Conservation (phyloP, 2,797 vertebrate species). For the Megalops cyprinoides region DNA sequence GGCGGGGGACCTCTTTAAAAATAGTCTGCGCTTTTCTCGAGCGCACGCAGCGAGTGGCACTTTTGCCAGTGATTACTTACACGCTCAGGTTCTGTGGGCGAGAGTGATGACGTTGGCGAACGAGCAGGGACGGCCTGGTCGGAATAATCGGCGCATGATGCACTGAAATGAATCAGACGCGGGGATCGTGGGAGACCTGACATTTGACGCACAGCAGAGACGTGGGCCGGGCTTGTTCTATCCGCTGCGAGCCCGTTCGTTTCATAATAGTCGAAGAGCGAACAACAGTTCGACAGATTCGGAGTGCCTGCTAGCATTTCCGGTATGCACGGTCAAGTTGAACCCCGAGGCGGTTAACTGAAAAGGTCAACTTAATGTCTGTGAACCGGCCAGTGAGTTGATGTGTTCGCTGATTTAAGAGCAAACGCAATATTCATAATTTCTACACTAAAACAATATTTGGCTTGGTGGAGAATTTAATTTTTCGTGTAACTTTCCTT, state of each 20-base stretch:
- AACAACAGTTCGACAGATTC: neutral
- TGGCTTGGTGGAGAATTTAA: too few relatives aligned
- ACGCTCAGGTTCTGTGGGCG: neutral
- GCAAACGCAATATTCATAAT: neutral
- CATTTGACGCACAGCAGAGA: too few relatives aligned
- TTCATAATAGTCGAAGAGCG: too few relatives aligned
- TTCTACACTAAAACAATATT: too few relatives aligned
- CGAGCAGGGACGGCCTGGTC: neutral
- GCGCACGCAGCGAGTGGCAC: too few relatives aligned
- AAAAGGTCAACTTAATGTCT: neutral
- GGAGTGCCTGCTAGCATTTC: too few relatives aligned
- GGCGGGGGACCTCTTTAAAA: constrained; percentile 2
- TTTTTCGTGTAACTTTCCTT: neutral
- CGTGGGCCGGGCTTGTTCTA: too few relatives aligned
- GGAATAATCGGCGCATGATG: neutral
- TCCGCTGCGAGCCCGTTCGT: too few relatives aligned
- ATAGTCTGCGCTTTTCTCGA: constrained; percentile 17
- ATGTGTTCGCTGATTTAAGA: neutral
- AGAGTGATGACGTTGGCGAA: neutral
- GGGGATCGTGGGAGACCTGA: too few relatives aligned
- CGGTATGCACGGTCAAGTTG: too few relatives aligned
- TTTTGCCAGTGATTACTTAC: neutral
- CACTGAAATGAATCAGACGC: neutral
- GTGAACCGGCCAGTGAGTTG: neutral
- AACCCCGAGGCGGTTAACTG: too few relatives aligned